Base-by-base conservation (phyloP, 2,888 invertebrate species). In the Diadegma fenestrale region DNA sequence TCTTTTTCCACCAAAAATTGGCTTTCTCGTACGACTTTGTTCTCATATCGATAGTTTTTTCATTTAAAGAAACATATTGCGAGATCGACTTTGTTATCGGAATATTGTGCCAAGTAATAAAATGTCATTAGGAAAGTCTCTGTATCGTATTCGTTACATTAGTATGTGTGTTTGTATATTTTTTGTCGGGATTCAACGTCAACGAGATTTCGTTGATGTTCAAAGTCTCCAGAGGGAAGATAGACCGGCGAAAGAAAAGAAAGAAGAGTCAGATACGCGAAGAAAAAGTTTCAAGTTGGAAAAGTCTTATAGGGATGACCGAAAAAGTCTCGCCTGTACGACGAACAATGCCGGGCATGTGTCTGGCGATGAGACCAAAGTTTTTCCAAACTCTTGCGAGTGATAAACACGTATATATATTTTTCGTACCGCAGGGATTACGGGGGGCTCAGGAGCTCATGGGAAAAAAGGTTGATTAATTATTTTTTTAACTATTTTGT, bases 121-220 rank as follows among this genome's bases (percentile, higher is more conserved):
- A 17, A 48, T n/a, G 45, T 33, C 8, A 69, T 69, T 33, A 45
- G 26, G 45, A 37, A 12, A 43, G 26, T 45, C 33, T 51, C 30
- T 12, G 33, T 51, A 14, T 26, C 30, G 37, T 37, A 71, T 37
- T 12, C 37, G 8, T 51, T 51, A 19, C 14, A 37, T 37, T 37
- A 26, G 54, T 41, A 19, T 22, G 54, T 19, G 54, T 30, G 37
- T 54, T 43, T 19, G 14, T 10, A 12, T 54, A 37, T 71, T 45
- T 37, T 54, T 37, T 37, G 17, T 72, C 48, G 17, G 7, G 3
- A n/a, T 48, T 48, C n/a, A 69, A 48, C 69, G 48, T 45, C 69
- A 30, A 69, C 48, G 69, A 48, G 30, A 69, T 69, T 69, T 69
- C 69, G 69, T 69, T 48, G 69, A 69, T 69, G 45, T 26, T 72